These are phyloP conservation scores for Seladonia tumulorum DNA, from an alignment of 2,888 invertebrate genomes.

Conservation along the genomic window DNA sequence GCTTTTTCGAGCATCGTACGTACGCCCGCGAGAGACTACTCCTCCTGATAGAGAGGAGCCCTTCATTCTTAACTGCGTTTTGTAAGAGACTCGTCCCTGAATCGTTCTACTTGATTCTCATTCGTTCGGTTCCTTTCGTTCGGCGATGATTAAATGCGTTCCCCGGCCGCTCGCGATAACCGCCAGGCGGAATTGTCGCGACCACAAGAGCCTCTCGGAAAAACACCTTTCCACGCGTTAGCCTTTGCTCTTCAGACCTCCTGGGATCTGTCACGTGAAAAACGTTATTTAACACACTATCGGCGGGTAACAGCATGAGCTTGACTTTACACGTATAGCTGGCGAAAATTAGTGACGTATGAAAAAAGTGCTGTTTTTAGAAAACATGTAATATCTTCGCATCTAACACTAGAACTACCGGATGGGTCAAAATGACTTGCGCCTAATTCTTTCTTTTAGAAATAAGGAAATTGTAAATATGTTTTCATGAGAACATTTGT, in stretches of 20 bases:
- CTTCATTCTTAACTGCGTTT: constrained; percentile 27
- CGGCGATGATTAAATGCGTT: constrained; percentile 13
- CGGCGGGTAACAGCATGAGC: no score
- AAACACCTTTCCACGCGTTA: not conserved
- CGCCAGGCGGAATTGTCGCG: not conserved
- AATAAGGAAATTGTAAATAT: no score
- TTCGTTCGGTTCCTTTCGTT: not conserved
- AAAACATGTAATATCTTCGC: no score
- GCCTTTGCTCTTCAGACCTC: not conserved
- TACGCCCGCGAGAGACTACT: constrained; percentile 16
- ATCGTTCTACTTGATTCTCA: constrained; percentile 28
- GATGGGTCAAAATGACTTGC: no score
- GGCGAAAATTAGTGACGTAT: no score
- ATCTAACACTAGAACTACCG: no score
- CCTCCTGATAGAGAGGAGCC: constrained; percentile 26
- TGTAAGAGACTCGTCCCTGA: not conserved
- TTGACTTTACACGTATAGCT: no score
- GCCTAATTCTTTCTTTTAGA: no score
- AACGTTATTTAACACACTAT: no score
- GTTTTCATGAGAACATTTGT: no score
- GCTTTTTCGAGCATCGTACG: constrained; percentile 16
- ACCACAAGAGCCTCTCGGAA: not conserved
- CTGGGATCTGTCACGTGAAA: no score
- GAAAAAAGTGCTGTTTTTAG: no score
- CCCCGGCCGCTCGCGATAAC: not conserved